Evolutionary conservation across 2,888 invertebrate species (phyloP).

Genomic region (Geophilus truncorum): DNA sequence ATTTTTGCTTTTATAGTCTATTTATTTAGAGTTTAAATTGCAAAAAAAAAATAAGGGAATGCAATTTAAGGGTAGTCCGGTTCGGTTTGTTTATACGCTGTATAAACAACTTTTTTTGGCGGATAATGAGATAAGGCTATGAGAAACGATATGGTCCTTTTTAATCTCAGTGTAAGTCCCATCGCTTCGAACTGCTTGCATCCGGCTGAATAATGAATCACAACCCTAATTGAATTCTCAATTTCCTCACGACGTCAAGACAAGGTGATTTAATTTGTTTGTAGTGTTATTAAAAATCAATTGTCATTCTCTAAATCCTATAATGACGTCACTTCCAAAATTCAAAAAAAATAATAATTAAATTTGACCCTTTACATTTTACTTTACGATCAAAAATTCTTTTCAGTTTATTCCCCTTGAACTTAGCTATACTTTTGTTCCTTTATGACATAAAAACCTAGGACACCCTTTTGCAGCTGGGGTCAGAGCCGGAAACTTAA

Average conservation of each 20-base stretch:
- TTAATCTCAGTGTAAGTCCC: neutral
- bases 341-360: neutral
- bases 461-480: constrained; percentile 10
- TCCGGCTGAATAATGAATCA: neutral
- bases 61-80: neutral
- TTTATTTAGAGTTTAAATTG: neutral
- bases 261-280: neutral
- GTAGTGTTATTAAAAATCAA: neutral
- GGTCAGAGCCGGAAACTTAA: neutral
- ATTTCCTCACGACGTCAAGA: neutral
- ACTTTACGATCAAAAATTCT: neutral
- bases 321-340: neutral
- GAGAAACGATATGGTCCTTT: neutral
- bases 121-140: neutral
- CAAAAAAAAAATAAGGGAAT: neutral
- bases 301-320: too few species aligned
- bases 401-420: neutral
- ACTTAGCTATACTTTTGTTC: neutral
- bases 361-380: neutral
- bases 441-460: neutral
- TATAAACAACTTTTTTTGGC: neutral
- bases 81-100: neutral
- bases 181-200: neutral
- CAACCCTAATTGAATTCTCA: neutral
- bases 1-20: too few species aligned